A percentile compares a stretch with the other conserved stretches of the same genome.
phyloP scores from a whole-genome alignment of 2,888 invertebrate species.

The Physocephala rufipes region DNA sequence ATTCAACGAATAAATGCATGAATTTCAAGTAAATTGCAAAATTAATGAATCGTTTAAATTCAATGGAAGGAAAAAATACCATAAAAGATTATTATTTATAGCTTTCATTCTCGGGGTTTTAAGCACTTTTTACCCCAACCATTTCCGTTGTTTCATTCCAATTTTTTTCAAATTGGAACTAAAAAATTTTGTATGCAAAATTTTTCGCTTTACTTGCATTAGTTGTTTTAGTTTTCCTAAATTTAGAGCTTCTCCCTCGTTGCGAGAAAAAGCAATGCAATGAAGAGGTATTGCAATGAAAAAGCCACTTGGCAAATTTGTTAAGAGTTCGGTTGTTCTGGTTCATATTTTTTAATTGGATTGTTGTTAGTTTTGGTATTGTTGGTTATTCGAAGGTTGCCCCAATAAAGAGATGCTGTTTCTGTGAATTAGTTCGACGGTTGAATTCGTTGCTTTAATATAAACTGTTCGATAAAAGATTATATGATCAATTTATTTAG shows the following conservation, averaged over 20 bases:
- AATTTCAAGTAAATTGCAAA: conserved; percentile 4
- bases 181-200: conserved; percentile 32
- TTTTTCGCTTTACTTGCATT: conserved; percentile 3
- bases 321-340: background rate
- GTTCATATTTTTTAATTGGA: background rate
- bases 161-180: conserved; percentile 14
- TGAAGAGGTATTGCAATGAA: too few species aligned
- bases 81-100: conserved; percentile 20
- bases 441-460: too few species aligned
- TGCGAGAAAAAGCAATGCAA: too few species aligned
- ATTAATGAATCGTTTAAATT: conserved; percentile 32
- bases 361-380: background rate
- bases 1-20: conserved; percentile 6
- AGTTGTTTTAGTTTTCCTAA: background rate
- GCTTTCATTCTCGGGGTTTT: conserved; percentile 33
- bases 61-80: conserved; percentile 2
- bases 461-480: too few species aligned
- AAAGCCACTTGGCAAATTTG: background rate
- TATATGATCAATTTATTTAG: too few species aligned
- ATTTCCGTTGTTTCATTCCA: conserved; percentile 35
- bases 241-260: too few species aligned
- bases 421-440: too few species aligned
- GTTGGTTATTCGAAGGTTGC: too few species aligned
- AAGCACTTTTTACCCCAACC: conserved; percentile 33
- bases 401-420: too few species aligned